Evolutionary conservation across 2,797 vertebrate species (phyloP), one percentile per base, ranked within the genome.

Genomic region (Rhynchonycteris naso): DNA sequence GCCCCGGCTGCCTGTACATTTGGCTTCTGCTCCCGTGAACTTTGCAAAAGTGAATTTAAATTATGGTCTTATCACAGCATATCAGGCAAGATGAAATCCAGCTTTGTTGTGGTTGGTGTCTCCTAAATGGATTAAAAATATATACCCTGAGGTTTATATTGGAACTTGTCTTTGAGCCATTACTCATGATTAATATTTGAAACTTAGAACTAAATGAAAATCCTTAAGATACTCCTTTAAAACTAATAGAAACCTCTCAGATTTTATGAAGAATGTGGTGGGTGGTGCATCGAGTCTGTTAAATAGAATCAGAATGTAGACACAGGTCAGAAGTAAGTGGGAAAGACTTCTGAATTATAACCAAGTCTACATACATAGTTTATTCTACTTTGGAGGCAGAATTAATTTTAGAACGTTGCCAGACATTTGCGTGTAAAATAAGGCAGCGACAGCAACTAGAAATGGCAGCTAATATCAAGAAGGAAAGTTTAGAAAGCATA

Each of bases 161-260:
- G 68, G 82, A 90, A 65, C 47, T 90, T 47, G 63, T 83, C 69
- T 94, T 95, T 88, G 85, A 97, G 65, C 35, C 75, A 54, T 88
- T 93, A 61, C 52, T 95, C 79, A 50, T 93, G 93, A 93, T 96
- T 96, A 97, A 90, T 94, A 93, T 92, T 95, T 95, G 96, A 94
- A 94, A 94, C 47, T 59, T 83, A 94, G 86, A 80, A 79, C 83
- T 94, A 95, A 92, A 58, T 95, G 52, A 97, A 96, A 95, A 88
- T 94, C 87, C 84, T 93, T 90, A 94, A 83, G 90, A 88, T 92
- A 82, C 24, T 88, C 66, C 63, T 93, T 96, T 96, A 93, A 95
- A 92, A 94, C 66, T 88, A 91, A 76, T 72, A 90, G 95, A 93
- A 86, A 63, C 65, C 83, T 74, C 74, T 93, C 82, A 59, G 43